Evolutionary conservation across 2,888 invertebrate genomes (phyloP), one percentile per base, ranked within the genome.

Genomic region (Choristoneura rosaceana): DNA sequence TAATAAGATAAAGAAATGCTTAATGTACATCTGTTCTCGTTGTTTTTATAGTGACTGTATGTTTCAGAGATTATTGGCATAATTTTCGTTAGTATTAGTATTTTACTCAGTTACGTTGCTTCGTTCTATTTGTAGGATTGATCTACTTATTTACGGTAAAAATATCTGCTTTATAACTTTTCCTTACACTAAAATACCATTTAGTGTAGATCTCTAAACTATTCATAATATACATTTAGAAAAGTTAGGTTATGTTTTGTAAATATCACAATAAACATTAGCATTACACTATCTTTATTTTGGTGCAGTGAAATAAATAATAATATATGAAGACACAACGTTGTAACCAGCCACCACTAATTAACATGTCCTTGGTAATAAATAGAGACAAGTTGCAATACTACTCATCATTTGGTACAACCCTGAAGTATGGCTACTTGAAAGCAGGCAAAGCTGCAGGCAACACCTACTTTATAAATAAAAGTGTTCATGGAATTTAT

Each of bases 211-310:
- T n/a, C 9, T 43, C 10, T 43, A n/a, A n/a, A n/a, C n/a, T n/a
- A n/a, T n/a, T n/a, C n/a, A n/a, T n/a, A n/a, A n/a, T n/a, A n/a
- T n/a, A n/a, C 15, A 15, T 15, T 15, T 3, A 52, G 3, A 4
- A 60, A 47, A 43, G 15, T n/a, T 62, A 69, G 69, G 62, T 69
- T 69, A 69, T 69, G 33, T 69, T 62, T 62, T n/a, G 50, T 25
- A 62, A 69, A 69, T 62, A 62, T 52, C 3, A 52, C 4, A 33
- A 34, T 58, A 15, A 17, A 9, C 14, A 15, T 15, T 7, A 4
- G 4, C 38, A 38, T 38, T 38, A 38, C 2, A 8, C 3, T 52
- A n/a, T 17, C 2, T 5, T 3, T 52, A 52, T 52, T 17, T 17
- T 52, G 15, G 14, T 17, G 52, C n/a, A n/a, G n/a, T n/a, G n/a